Conservation (phyloP, 2,888 invertebrate species). For the Drosophila ezoana region DNA sequence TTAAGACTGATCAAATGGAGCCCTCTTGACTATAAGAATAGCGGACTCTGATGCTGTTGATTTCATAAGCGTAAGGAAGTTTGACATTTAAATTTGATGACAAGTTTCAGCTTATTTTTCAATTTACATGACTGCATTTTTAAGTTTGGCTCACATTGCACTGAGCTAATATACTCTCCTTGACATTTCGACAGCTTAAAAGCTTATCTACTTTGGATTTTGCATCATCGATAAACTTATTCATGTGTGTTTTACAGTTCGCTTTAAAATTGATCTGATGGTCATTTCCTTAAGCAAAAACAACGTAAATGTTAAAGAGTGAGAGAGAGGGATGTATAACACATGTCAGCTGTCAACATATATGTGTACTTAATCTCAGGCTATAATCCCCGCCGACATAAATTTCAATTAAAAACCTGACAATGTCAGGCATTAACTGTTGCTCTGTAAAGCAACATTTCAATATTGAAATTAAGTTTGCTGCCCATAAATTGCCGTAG, state of each 20-base stretch:
- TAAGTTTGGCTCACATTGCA: no score
- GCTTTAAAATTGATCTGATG: neutral
- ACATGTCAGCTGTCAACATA: constrained; percentile 7
- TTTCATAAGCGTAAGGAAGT: no score
- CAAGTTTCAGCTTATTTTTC: no score
- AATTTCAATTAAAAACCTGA: constrained; percentile 36
- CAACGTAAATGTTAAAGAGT: neutral
- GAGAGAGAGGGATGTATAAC: neutral
- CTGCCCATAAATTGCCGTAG: constrained; percentile 15
- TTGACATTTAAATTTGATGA: no score
- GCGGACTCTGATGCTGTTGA: no score
- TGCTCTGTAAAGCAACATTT: constrained; percentile 7
- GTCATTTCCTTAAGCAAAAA: neutral
- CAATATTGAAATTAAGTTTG: constrained; percentile 22
- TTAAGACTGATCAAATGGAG: neutral
- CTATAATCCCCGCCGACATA: constrained; percentile 19
- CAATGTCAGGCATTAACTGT: constrained; percentile 23
- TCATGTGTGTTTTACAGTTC: neutral
- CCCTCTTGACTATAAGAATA: no score
- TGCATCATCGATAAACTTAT: neutral
- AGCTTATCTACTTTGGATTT: neutral
- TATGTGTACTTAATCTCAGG: constrained; percentile 6
- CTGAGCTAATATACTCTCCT: neutral
- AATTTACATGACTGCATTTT: no score
- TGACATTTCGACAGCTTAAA: neutral